Evolutionary conservation across 2,888 invertebrate genomes (phyloP), one percentile per base, ranked within the genome.

Genomic region (Caradrina clavipalpis): DNA sequence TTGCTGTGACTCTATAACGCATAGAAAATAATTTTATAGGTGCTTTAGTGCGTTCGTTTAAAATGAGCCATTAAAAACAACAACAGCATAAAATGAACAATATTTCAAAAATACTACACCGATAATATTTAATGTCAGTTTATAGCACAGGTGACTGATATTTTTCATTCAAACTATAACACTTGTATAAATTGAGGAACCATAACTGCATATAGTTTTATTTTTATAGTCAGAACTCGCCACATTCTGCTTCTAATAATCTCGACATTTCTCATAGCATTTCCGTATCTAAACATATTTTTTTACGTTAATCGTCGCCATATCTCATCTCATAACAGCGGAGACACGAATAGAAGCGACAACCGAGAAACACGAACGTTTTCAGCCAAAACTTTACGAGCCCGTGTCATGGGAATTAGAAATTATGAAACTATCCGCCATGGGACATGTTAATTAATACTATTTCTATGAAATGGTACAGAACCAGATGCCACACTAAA

Each of bases 401-500:
- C 74, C 66, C 69, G 56, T 87, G 91, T 89, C 91, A 89, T 73
- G 88, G 83, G 88, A 86, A 88, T 92, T 90, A 89, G 86, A 89
- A 91, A 90, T 92, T 92, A 93, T 91, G 91, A 91, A 93, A 92
- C 89, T 77, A 85, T 91, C 88, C 83, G 90, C 86, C 89, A 74
- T 88, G 92, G 88, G 94, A 94, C 92, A 91, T 88, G 89, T 92
- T 95, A 95, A 95, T 95, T 95, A 94, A 93, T 90, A 86, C 88
- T 66, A 89, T 91, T 95, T 95, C 95, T 90, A 89, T 94, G 94
- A 94, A 95, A 93, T 89, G 89, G 89, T 88, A 87, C 85, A 87
- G 88, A 87, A 89, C 92, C 95, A 95, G 95, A 95, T 95, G 95
- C 94, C 92, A 85, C 90, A 89, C 94, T 93, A 95, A 94, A 95